These are phyloP conservation scores for Hippocampus barbouri DNA, from an alignment of 2,113 vertebrate species.

Conservation along the genomic window DNA sequence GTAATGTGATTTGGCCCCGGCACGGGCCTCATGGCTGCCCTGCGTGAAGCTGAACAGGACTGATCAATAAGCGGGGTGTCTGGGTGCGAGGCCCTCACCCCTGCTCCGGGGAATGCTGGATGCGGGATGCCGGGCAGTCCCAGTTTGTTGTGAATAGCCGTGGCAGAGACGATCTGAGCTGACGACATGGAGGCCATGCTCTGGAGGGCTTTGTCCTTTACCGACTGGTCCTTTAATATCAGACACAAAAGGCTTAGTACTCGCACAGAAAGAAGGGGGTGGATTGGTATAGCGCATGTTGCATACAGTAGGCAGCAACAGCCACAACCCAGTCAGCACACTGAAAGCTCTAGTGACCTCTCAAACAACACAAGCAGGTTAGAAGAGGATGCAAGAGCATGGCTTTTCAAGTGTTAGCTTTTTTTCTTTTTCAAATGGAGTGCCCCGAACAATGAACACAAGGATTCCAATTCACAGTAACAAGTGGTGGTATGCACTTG, in stretches of 20 bases:
- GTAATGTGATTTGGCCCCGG: conserved; percentile 68
- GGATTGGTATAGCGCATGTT: conserved; percentile 63
- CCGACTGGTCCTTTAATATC: conserved; percentile 97
- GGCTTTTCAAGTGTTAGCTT: conserved; percentile 36
- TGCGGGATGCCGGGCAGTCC: conserved; percentile 96
- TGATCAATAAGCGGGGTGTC: conserved; percentile 48
- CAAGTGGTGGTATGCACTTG: conserved; percentile 50
- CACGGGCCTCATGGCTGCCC: conserved; percentile 39
- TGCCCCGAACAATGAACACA: conserved; percentile 34
- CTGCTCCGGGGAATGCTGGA: conserved; percentile 92
- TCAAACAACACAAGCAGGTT: conserved; percentile 54
- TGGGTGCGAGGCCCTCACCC: conserved; percentile 78
- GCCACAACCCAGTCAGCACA: conserved; percentile 58
- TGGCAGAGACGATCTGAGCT: conserved; percentile 98
- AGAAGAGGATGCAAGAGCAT: conserved; percentile 40
- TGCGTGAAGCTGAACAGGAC: conserved; percentile 49
- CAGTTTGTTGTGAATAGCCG: conserved; percentile 99
- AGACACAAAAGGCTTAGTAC: conserved; percentile 83
- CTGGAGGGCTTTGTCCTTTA: conserved; percentile 99
- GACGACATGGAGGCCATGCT: conserved; percentile 99
- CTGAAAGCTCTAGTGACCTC: conserved; percentile 51
- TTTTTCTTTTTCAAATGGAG: conserved; percentile 38
- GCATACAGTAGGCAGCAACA: conserved; percentile 54
- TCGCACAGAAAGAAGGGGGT: conserved; percentile 43
- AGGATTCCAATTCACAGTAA: conserved; percentile 48